Evolutionary conservation across 1,140 invertebrate species (phyloP), one percentile per base, ranked within the genome.

Genomic region (Berghia stephanieae): DNA sequence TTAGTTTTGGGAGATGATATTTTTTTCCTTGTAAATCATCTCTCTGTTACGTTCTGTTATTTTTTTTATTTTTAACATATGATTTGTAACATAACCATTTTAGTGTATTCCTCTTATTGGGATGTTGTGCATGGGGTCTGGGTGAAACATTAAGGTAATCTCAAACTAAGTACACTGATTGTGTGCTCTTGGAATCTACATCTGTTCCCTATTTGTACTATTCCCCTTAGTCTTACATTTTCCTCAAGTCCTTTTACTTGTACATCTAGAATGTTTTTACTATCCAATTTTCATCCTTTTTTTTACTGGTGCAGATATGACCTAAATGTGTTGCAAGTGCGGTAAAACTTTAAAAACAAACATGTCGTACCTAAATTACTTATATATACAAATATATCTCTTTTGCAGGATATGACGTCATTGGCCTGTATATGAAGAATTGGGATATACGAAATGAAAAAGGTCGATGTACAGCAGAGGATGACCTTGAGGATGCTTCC

Each of bases 351-450:
- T 72, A 40, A 46, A 40, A 16, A n/a, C 38, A 21, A 21, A 42
- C 55, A 5, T n/a, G 34, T 27, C 18, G 31, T 31, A 34, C 16
- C 18, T 55, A 40, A 18, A 18, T 34, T 1, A 24, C 4, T 42
- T 24, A 36, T 70, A n/a, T 66, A 16, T 27, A 27, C 16, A 72
- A 4, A 46, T 72, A 36, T 5, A 75, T 44, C 67, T 72, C 38
- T 60, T 31, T 80, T 79, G 21, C 70, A 94, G 95, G 95, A 78
- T 97, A 93, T 90, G 92, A 95, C 86, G 94, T 98, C 0, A 91
- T 93, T 85, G 96, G 94, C 69, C 93, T 95, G 44, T 97, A 97
- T 89, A 98, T 99, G 96, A 94, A 94, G 90, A 98, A 98, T 88
- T 99, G 97, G 97, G 96, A 98, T 86, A 91, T 93, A 72, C 90